A percentile compares a stretch with the other conserved stretches of the same genome.
Conservation (phyloP, 2,888 invertebrate genomes). For the Salticus scenicus region DNA sequence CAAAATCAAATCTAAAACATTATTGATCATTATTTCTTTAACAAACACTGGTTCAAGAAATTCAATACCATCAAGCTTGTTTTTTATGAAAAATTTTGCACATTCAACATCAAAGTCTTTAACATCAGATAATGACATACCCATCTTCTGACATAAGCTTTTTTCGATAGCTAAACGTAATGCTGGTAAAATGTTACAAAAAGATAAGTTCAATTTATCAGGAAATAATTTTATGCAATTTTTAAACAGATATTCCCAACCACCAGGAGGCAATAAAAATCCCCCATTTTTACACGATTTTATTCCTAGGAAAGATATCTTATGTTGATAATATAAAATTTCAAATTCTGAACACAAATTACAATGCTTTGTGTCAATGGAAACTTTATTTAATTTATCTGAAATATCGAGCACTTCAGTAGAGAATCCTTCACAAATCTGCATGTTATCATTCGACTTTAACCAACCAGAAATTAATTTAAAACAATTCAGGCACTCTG, state of each 20-base stretch:
- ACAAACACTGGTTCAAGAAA: constrained; percentile 22
- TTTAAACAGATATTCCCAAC: constrained; percentile 23
- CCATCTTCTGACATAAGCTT: background rate
- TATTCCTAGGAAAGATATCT: background rate
- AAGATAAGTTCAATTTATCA: background rate
- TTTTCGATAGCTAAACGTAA: constrained; percentile 17
- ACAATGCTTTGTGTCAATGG: background rate
- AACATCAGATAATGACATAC: background rate
- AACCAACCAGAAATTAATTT: constrained; percentile 36
- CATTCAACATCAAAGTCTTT: background rate
- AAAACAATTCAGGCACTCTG: constrained; percentile 34
- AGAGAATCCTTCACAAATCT: background rate
- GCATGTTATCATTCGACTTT: background rate
- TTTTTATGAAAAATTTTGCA: background rate
- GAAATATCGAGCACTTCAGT: background rate
- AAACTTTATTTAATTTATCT: background rate
- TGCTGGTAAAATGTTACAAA: background rate
- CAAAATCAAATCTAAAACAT: constrained; percentile 23
- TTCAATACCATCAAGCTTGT: background rate
- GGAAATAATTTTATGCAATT: too few relatives aligned
- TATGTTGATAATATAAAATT: background rate
- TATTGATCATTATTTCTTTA: constrained; percentile 19
- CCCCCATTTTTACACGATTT: background rate
- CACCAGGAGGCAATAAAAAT: constrained; percentile 18
- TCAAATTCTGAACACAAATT: background rate